Base-by-base conservation (phyloP, 2,888 invertebrate species). In the Cosmia pyralina region DNA sequence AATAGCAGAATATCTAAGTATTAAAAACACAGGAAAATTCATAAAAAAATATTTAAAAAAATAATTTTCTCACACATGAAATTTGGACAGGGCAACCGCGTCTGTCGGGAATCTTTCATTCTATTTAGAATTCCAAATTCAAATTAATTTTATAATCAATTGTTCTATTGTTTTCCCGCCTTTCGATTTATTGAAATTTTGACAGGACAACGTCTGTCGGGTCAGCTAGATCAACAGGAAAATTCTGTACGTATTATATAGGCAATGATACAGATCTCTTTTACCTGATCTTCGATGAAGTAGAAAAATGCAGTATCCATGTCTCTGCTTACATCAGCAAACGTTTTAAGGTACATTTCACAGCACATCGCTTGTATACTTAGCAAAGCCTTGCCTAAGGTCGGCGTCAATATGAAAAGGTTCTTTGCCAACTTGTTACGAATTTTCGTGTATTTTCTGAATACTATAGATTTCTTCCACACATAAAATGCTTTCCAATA, bases 401-500 rank as follows among this genome's bases (percentile, higher is more conserved):
- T 96, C 28, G 97, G 97, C 85, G 98, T 98, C 13, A 97, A 96
- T 79, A 98, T 97, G 87, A 98, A 98, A 1, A 98, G 95, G 89
- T 97, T 97, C 57, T 97, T 97, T 28, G 97, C 96, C 34, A 99
- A 91, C 81, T 94, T 94, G 72, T 94, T 95, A 77, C 97, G 96
- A 1, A 97, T 97, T 34, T 94, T 93, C 50, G 94, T 95, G 69
- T 97, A 97, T 91, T 98, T 98, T 75, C 97, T 96, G 88, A 97
- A 97, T 55, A 97, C 93, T 46, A 99, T 97, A 22, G 97, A 97
- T 91, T 98, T 98, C 73, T 97, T 96, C 98, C 98, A 98, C 0
- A 98, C 97, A 87, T 97, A 97, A 91, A 98, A 98, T 0, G 98
- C 97, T 93, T 98, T 98, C 98, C 98, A 98, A 77, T 97, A 96